Conservation (phyloP, 2,888 invertebrate species). For the Chrysolina americana region DNA sequence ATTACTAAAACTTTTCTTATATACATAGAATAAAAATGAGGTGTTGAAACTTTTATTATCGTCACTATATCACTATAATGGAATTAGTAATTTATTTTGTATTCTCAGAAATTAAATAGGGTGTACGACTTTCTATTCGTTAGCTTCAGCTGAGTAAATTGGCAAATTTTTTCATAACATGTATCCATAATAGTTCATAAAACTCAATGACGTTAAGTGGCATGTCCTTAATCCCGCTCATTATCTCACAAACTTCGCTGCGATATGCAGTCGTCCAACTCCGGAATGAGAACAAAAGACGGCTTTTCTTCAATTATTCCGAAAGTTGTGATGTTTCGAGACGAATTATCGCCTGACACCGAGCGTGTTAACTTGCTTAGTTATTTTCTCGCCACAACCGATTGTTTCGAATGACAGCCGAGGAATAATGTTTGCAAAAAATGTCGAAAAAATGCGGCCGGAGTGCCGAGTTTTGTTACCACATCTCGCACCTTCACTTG, state of each 20-base stretch:
- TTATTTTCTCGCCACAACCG: conserved; percentile 68
- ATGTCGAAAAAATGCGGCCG: conserved; percentile 52
- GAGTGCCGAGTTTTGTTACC: conserved; percentile 24
- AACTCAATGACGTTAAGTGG: background rate
- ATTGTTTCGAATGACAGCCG: conserved; percentile 65
- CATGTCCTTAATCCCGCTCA: background rate
- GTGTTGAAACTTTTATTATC: too few species aligned
- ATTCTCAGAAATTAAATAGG: too few species aligned
- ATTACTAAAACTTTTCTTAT: too few species aligned
- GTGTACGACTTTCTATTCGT: too few species aligned
- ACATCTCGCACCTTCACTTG: conserved; percentile 32
- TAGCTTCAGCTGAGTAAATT: too few species aligned
- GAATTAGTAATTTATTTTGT: too few species aligned
- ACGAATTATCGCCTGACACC: conserved; percentile 68
- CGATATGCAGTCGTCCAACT: background rate
- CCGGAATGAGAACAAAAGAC: conserved; percentile 37
- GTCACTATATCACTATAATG: too few species aligned
- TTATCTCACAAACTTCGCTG: background rate
- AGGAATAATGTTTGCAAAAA: conserved; percentile 61
- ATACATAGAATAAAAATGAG: too few species aligned
- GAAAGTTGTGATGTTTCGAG: conserved; percentile 60
- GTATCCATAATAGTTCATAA: too few species aligned
- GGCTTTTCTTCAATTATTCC: conserved; percentile 59
- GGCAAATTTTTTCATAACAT: too few species aligned
- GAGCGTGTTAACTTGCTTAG: conserved; percentile 69